Conservation (phyloP, 2,888 invertebrate genomes). For the Anaspis maculata region DNA sequence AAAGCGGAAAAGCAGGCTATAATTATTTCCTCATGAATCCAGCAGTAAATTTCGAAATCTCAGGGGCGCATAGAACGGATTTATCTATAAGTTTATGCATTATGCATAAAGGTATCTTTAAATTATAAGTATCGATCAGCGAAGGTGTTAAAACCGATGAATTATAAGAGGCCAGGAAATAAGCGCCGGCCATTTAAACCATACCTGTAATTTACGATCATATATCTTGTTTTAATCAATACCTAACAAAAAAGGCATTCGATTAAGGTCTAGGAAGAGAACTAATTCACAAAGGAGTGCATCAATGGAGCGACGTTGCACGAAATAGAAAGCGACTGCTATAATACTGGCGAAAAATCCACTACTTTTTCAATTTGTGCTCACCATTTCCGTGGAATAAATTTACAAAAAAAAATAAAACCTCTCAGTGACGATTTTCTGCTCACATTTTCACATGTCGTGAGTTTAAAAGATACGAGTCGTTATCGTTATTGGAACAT, state of each 20-base stretch:
- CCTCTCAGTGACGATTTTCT: too few species aligned
- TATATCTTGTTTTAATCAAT: slow-evolving; percentile 24
- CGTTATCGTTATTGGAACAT: too few species aligned
- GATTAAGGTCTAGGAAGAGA: slow-evolving; percentile 12
- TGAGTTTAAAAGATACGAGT: too few species aligned
- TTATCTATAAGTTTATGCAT: slow-evolving; percentile 27
- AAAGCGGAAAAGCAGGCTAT: slow-evolving; percentile 3
- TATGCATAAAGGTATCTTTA: slow-evolving; percentile 27
- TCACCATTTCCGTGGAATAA: too few species aligned
- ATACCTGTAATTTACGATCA: slow-evolving; percentile 25
- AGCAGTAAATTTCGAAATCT: slow-evolving; percentile 16
- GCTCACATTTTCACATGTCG: too few species aligned
- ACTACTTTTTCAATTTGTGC: too few species aligned
- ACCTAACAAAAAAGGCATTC: slow-evolving; percentile 12
- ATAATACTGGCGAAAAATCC: too few species aligned
- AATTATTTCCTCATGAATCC: slow-evolving; percentile 16
- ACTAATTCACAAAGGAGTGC: slow-evolving; percentile 11
- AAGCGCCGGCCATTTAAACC: slow-evolving; percentile 19
- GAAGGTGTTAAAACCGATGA: slow-evolving; percentile 35
- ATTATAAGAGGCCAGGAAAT: slow-evolving; percentile 33
- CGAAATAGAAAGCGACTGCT: too few species aligned
- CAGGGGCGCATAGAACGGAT: slow-evolving; percentile 14
- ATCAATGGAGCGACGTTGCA: neutral
- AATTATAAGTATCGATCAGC: slow-evolving; percentile 27
- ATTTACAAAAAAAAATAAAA: too few species aligned